phyloP scores from a whole-genome alignment of 2,888 invertebrate genomes.

The Zeuzera pyrina region DNA sequence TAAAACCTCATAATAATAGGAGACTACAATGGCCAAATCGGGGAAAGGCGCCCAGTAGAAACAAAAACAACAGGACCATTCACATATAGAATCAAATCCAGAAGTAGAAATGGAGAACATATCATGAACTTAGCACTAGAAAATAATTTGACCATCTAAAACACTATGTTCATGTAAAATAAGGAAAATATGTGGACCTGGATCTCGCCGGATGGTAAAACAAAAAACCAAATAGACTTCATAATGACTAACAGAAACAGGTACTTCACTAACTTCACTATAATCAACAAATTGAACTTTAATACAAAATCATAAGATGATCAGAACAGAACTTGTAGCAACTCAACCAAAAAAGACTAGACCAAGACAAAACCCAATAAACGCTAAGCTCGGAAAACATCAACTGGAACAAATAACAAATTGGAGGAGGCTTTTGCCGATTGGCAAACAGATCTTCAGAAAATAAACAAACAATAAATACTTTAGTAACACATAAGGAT shows the following conservation, averaged over 20 bases:
- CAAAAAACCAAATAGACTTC: slow-evolving; percentile 18
- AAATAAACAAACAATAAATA: too few species aligned
- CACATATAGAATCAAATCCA: slow-evolving; percentile 11
- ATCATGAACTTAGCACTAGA: slow-evolving; percentile 10
- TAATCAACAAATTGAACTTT: slow-evolving; percentile 7
- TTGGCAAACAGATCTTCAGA: too few species aligned
- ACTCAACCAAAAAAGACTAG: slow-evolving; percentile 17
- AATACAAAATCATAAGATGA: slow-evolving; percentile 15
- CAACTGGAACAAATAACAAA: slow-evolving; percentile 13
- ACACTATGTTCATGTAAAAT: slow-evolving; percentile 13
- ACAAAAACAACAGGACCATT: too few species aligned
- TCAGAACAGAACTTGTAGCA: slow-evolving; percentile 18
- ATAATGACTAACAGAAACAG: slow-evolving; percentile 11
- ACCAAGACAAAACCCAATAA: slow-evolving; percentile 17
- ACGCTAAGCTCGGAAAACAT: slow-evolving; percentile 8
- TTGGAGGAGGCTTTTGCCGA: too few species aligned
- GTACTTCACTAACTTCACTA: slow-evolving; percentile 3
- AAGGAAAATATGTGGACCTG: slow-evolving; percentile 16
- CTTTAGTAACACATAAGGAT: too few species aligned
- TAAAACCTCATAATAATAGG: too few species aligned
- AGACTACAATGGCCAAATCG: too few species aligned
- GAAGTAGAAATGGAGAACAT: slow-evolving; percentile 18
- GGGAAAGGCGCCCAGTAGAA: slow-evolving; percentile 14
- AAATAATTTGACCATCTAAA: slow-evolving; percentile 13
- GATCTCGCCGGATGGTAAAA: slow-evolving; percentile 15